These are phyloP conservation scores for Meghimatium bilineatum DNA, from an alignment of 2,888 invertebrate genomes.

Conservation along the genomic window DNA sequence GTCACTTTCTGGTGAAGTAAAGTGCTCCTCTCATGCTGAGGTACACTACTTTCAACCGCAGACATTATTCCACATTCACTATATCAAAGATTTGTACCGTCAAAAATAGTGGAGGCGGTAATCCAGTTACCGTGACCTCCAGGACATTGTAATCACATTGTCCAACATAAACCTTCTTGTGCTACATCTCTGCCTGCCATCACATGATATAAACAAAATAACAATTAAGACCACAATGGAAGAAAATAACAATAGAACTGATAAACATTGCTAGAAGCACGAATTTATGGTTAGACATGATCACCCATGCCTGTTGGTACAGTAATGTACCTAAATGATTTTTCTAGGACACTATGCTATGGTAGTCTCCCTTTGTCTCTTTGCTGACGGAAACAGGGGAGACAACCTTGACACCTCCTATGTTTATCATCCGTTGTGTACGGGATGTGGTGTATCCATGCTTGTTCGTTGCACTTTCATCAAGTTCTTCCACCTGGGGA, in stretches of 20 bases:
- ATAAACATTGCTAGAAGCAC: neutral
- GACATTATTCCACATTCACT: too few species aligned
- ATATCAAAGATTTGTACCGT: too few species aligned
- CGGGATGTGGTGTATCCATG: neutral
- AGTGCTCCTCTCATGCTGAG: too few species aligned
- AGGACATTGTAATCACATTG: too few species aligned
- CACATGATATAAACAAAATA: neutral
- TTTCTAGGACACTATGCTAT: conserved; percentile 5
- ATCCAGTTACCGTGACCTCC: too few species aligned
- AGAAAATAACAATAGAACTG: neutral
- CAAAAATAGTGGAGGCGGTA: too few species aligned
- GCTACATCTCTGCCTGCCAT: neutral
- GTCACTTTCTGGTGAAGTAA: too few species aligned
- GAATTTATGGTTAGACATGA: neutral
- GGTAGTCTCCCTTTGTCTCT: conserved; percentile 17
- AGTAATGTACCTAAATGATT: neutral
- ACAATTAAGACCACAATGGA: neutral
- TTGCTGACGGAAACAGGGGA: conserved; percentile 8
- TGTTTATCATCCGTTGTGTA: neutral
- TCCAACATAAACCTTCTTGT: too few species aligned
- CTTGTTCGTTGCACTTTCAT: conserved; percentile 9
- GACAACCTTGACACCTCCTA: neutral
- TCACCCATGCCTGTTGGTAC: neutral
- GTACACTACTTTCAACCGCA: too few species aligned
- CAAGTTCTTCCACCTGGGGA: conserved; percentile 36